Base-by-base conservation (phyloP, 2,888 invertebrate genomes). In the Ctena decussata region DNA sequence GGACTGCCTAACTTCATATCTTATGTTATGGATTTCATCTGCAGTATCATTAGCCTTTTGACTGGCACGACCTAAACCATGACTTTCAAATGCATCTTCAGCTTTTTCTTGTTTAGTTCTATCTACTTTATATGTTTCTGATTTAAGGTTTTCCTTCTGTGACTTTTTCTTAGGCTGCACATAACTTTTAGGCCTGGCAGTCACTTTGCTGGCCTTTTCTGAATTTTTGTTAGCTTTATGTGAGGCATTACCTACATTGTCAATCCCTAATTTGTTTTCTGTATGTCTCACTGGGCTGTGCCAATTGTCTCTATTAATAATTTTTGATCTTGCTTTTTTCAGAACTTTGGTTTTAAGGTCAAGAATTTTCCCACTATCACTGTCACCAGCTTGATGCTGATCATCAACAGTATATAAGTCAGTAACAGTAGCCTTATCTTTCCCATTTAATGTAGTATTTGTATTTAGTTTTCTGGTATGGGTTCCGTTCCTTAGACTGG, bases 281-380 rank as follows among this genome's bases (percentile, higher is more conserved):
- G 35, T 53, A 37, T 75, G 49, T 57, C 65, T 72, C 12, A 24
- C 37, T 35, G 70, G 49, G 6, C 65, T 77, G 24, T 79, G 46
- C 88, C 88, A 88, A 32, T 69, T 77, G 30, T 88, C 88, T 57
- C 92, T 82, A 39, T 83, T 77, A 39, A 93, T 93, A 0, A 93
- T 82, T 21, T 89, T 87, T 21, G 90, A 86, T 82, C 91, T 90
- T 18, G 87, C 90, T 84, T 90, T 93, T 79, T 93, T 85, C 49
- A 93, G 77, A 32, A 93, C 90, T 77, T 91, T 92, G 11, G 85
- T 86, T 80, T 92, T 92, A 41, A 92, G 77, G 39, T 82, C 85
- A 27, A 82, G 57, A 35, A 91, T 70, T 83, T 83, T 84, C 15
- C 32, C 65, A 65, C 18, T 35, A 35, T 65, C 65, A 65, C 35